Evolutionary conservation across 1,140 invertebrate species (phyloP).

Genomic region (Rhopalosiphum padi): DNA sequence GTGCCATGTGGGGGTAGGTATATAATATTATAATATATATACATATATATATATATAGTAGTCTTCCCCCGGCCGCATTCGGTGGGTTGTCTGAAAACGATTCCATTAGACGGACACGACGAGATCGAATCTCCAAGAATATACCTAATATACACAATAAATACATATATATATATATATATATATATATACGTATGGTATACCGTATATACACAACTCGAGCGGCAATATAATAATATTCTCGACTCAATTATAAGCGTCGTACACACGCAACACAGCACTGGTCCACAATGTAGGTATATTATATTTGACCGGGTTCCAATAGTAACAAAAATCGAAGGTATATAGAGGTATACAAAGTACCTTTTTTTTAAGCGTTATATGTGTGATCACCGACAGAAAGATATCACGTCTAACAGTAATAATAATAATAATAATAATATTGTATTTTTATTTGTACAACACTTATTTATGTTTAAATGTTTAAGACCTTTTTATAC

Average conservation of each 20-base stretch:
- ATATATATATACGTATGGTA: neutral
- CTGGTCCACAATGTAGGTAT: neutral
- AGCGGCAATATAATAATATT: neutral
- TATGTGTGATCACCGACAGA: neutral
- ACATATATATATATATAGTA: neutral
- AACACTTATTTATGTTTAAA: neutral
- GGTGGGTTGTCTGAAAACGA: neutral
- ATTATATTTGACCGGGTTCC: neutral
- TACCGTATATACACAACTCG: neutral
- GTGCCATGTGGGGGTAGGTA: neutral
- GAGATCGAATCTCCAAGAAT: neutral
- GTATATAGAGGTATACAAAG: neutral
- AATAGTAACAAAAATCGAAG: neutral
- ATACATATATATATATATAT: neutral
- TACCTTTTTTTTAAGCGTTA: neutral
- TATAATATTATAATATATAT: neutral
- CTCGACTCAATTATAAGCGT: constrained; percentile 7
- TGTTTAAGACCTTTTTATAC: neutral
- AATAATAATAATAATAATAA: neutral
- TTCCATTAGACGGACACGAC: constrained; percentile 7
- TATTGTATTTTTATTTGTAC: neutral
- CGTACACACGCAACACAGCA: neutral
- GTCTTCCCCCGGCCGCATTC: neutral
- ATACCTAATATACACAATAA: neutral
- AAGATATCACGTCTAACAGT: neutral